phyloP scores from a whole-genome alignment of 2,888 invertebrate species.

The Brachyopa scutellaris region DNA sequence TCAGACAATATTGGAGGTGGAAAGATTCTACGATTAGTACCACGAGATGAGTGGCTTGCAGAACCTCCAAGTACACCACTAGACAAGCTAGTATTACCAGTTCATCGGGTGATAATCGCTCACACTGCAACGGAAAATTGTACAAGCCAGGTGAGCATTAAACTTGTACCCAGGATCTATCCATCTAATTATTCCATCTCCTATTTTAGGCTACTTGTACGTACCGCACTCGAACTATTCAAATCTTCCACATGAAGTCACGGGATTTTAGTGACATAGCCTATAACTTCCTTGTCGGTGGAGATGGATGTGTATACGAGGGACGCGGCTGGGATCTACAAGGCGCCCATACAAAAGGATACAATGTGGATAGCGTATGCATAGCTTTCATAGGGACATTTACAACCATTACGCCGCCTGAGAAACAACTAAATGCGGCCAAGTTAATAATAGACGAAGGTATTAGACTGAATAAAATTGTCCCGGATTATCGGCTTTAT shows the following conservation, averaged over 20 bases:
- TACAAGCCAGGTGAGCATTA: slow-evolving; percentile 81
- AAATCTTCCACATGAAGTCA: slow-evolving; percentile 87
- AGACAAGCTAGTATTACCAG: slow-evolving; percentile 82
- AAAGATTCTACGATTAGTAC: slow-evolving; percentile 83
- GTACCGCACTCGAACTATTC: slow-evolving; percentile 82
- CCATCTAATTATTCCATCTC: neutral
- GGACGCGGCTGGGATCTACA: slow-evolving; percentile 89
- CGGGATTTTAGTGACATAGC: slow-evolving; percentile 86
- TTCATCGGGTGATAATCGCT: slow-evolving; percentile 84
- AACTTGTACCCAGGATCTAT: neutral
- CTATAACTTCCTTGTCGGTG: slow-evolving; percentile 91
- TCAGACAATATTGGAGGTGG: slow-evolving; percentile 68
- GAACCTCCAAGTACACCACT: slow-evolving; percentile 83
- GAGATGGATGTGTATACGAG: slow-evolving; percentile 88
- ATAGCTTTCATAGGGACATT: slow-evolving; percentile 89
- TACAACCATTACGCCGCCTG: slow-evolving; percentile 83
- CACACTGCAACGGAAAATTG: slow-evolving; percentile 87
- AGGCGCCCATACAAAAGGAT: slow-evolving; percentile 88
- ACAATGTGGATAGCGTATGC: slow-evolving; percentile 86
- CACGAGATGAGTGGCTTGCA: slow-evolving; percentile 86
- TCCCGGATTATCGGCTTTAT: slow-evolving; percentile 85
- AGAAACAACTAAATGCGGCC: slow-evolving; percentile 84
- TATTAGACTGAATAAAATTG: slow-evolving; percentile 84
- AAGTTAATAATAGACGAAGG: slow-evolving; percentile 85
- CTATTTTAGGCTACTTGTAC: slow-evolving; percentile 83